phyloP scores from a whole-genome alignment of 2,888 invertebrate species.

The Cheiracanthium punctorium region DNA sequence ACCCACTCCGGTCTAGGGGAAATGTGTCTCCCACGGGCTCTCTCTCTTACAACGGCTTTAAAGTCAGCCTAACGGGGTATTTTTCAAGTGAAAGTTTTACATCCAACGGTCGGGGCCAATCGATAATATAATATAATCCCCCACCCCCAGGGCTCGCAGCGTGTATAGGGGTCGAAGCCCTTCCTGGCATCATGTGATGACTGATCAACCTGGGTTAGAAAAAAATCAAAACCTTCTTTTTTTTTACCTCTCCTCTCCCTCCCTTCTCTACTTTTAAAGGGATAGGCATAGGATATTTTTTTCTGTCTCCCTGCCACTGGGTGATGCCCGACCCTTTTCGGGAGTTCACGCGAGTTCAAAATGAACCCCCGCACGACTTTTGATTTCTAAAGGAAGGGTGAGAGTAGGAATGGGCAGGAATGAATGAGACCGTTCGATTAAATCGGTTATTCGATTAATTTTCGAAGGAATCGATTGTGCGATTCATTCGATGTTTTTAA shows the following conservation, averaged over 20 bases:
- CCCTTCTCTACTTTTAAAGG: constrained; percentile 36
- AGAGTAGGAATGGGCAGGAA: too few species aligned
- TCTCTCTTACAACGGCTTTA: background rate
- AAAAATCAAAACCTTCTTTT: background rate
- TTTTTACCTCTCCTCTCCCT: too few species aligned
- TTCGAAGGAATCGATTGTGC: too few species aligned
- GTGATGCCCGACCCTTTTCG: constrained; percentile 46
- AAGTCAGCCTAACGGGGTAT: background rate
- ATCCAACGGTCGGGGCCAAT: constrained; percentile 57
- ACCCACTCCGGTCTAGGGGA: too few species aligned
- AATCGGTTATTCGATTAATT: too few species aligned
- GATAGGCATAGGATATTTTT: constrained; percentile 45
- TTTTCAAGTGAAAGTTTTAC: constrained; percentile 59
- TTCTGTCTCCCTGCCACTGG: too few species aligned
- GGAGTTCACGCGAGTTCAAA: constrained; percentile 56
- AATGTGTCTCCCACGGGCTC: too few species aligned
- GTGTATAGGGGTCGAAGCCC: constrained; percentile 14
- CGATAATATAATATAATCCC: constrained; percentile 45
- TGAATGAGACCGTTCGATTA: too few species aligned
- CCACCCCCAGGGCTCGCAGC: constrained; percentile 29
- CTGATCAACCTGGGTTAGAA: background rate
- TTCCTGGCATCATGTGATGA: constrained; percentile 29
- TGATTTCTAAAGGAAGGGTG: background rate
- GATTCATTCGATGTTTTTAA: too few species aligned
- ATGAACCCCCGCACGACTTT: constrained; percentile 51